Evolutionary conservation across 1,140 invertebrate species (phyloP).

Genomic region (Scaptomyza montana): DNA sequence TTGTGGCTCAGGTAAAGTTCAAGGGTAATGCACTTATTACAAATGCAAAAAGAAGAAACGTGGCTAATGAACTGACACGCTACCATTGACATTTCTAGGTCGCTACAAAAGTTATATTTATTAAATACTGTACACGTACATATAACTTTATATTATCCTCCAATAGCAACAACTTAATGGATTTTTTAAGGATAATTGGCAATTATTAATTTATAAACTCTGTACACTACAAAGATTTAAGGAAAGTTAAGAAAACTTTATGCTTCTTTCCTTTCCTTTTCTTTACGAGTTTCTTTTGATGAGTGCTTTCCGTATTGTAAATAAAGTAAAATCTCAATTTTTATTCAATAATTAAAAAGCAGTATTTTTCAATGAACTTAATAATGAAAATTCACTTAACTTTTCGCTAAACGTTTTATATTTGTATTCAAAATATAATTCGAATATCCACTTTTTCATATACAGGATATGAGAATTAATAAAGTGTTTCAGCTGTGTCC

Average conservation of each 20-base stretch:
- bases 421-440: too few relatives aligned
- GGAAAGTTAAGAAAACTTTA: background rate
- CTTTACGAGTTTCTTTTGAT: too few relatives aligned
- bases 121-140: constrained; percentile 31
- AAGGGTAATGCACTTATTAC: constrained; percentile 42
- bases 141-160: constrained; percentile 38
- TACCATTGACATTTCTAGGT: constrained; percentile 39
- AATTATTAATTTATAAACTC: constrained; percentile 12
- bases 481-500: background rate
- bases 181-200: constrained; percentile 4
- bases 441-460: too few relatives aligned
- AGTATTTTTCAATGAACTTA: too few relatives aligned
- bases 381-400: too few relatives aligned
- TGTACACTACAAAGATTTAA: background rate
- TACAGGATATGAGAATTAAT: too few relatives aligned
- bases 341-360: too few relatives aligned
- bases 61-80: constrained; percentile 17
- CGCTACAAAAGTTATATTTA: constrained; percentile 38
- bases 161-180: background rate
- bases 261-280: background rate
- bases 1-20: constrained; percentile 26
- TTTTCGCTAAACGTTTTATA: too few relatives aligned
- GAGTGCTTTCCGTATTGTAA: too few relatives aligned
- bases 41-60: constrained; percentile 43
- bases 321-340: too few relatives aligned